These are phyloP conservation scores for Sibirionetta formosa DNA, from an alignment of 2,797 vertebrate species.

Conservation along the genomic window DNA sequence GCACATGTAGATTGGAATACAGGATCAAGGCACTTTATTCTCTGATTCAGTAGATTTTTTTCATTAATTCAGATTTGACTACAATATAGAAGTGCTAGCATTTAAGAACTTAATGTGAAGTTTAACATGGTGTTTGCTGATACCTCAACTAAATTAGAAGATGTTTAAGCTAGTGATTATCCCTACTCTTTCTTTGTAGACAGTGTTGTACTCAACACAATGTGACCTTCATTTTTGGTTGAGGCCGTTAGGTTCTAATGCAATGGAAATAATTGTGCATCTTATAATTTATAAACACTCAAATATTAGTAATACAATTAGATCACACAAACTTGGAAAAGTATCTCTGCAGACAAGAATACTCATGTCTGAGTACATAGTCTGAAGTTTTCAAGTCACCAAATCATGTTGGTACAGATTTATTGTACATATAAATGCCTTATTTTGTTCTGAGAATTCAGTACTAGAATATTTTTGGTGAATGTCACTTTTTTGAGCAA, in stretches of 20 bases:
- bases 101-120: fast-evolving
- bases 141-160: background rate
- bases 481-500: background rate
- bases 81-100: fast-evolving
- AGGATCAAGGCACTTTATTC: background rate
- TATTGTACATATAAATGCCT: no score
- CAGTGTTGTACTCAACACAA: no score
- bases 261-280: background rate
- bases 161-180: background rate
- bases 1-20: fast-evolving
- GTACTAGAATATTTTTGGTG: background rate
- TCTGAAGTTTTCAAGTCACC: background rate
- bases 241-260: background rate
- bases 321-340: background rate
- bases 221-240: no score
- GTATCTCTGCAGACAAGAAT: background rate
- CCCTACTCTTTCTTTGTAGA: fast-evolving
- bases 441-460: background rate
- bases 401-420: background rate
- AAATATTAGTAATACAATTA: background rate
- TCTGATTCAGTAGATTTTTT: background rate
- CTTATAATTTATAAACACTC: background rate
- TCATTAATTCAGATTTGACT: background rate
- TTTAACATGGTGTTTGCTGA: background rate
- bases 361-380: no score